Conservation (phyloP, 2,888 invertebrate genomes). For the Crocallis elinguaria region DNA sequence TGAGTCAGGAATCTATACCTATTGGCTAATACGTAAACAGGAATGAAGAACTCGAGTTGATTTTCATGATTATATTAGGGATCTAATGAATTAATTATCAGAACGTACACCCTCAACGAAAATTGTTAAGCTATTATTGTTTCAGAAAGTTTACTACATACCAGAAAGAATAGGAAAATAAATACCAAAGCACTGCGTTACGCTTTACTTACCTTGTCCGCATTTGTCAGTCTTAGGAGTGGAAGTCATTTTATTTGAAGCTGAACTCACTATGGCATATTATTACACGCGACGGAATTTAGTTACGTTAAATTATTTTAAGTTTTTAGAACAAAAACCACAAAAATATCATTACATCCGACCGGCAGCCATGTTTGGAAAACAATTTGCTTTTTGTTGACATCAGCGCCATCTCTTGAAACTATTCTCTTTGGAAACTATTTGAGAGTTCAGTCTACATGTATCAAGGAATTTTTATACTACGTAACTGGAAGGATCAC, state of each 20-base stretch:
- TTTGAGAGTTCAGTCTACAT: no score
- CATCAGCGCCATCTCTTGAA: constrained; percentile 3
- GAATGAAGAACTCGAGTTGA: no score
- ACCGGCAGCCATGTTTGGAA: constrained; percentile 82
- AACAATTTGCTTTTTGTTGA: constrained; percentile 20
- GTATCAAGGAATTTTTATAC: no score
- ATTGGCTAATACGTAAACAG: no score
- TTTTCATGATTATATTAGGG: no score
- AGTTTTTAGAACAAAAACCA: constrained; percentile 56
- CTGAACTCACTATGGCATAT: constrained; percentile 70
- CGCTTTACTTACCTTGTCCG: constrained; percentile 74
- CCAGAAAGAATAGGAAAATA: neutral
- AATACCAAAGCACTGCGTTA: constrained; percentile 44
- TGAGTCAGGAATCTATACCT: no score
- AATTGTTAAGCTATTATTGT: no score
- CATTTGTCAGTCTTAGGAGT: constrained; percentile 82
- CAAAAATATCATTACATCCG: constrained; percentile 68
- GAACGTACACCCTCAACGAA: neutral
- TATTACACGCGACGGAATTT: constrained; percentile 55
- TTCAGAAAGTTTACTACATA: neutral
- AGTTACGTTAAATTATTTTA: constrained; percentile 40
- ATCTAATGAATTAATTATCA: no score
- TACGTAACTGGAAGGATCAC: no score
- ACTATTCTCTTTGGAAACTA: no score
- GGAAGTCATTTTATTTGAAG: constrained; percentile 73